Conservation (phyloP, 1,140 invertebrate genomes). For the Bombus pyrosoma region DNA sequence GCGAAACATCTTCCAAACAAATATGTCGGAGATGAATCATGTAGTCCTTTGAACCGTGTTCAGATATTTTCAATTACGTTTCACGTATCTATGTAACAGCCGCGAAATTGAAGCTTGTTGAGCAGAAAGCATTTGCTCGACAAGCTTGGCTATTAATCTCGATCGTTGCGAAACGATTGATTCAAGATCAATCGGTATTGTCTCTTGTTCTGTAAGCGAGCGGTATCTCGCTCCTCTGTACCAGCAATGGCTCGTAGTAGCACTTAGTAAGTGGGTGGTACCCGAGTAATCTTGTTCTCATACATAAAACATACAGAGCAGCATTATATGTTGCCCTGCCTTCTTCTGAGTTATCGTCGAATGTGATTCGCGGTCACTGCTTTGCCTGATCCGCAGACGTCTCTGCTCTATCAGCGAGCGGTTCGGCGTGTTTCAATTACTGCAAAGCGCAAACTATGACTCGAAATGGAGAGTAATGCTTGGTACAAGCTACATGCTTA, state of each 20-base stretch:
- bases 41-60: too few relatives aligned
- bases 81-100: too few relatives aligned
- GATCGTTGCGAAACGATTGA: background rate
- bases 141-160: constrained; percentile 1
- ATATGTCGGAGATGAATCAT: too few relatives aligned
- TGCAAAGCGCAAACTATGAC: background rate
- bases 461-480: background rate
- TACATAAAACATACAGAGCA: constrained; percentile 71
- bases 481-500: background rate
- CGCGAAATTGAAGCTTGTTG: too few relatives aligned
- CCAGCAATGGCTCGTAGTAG: constrained; percentile 41
- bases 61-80: too few relatives aligned
- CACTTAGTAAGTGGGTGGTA: constrained; percentile 68
- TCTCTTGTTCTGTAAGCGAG: background rate
- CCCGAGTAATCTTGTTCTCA: constrained; percentile 70
- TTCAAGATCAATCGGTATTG: constrained; percentile 20
- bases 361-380: constrained; percentile 7
- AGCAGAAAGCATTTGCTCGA: background rate
- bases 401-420: background rate
- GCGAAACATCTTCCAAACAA: too few relatives aligned
- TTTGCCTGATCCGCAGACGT: constrained; percentile 18
- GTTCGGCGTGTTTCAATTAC: background rate
- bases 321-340: constrained; percentile 57
- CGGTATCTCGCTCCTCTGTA: background rate
- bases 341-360: constrained; percentile 51